Conservation (phyloP, 2,797 vertebrate genomes). For the Pangasius krempfi region DNA sequence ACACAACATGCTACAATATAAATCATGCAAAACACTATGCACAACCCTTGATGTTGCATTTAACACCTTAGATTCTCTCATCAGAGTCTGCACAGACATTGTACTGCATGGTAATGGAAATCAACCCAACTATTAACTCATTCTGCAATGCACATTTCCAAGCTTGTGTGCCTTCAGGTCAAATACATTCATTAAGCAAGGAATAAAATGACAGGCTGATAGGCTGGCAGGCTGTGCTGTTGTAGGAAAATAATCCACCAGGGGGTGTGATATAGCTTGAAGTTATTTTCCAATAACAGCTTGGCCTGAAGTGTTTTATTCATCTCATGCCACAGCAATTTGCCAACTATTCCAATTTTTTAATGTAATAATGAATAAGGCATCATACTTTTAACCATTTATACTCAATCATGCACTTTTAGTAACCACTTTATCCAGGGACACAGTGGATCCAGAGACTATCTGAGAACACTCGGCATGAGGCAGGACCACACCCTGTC, state of each 20-base stretch:
- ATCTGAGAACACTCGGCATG: neutral
- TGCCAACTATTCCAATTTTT: neutral
- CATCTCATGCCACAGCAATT: neutral
- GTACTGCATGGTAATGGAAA: neutral
- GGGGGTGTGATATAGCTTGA: neutral
- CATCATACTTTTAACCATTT: neutral
- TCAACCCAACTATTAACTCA: neutral
- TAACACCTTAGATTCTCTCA: no score
- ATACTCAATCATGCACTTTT: neutral
- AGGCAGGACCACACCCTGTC: neutral
- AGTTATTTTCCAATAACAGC: neutral
- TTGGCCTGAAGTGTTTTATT: neutral
- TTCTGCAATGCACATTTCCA: neutral
- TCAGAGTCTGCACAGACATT: neutral
- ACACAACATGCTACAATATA: neutral
- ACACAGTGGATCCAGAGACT: neutral
- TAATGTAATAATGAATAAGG: neutral
- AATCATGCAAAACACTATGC: neutral
- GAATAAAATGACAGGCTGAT: neutral
- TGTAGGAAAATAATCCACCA: constrained; percentile 24
- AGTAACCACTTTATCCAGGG: neutral
- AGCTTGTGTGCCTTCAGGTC: constrained; percentile 15
- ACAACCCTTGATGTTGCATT: neutral
- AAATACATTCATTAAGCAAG: constrained; percentile 1
- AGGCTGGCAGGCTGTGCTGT: neutral